Conservation (phyloP, 1,140 invertebrate genomes). For the Periplaneta americana region DNA sequence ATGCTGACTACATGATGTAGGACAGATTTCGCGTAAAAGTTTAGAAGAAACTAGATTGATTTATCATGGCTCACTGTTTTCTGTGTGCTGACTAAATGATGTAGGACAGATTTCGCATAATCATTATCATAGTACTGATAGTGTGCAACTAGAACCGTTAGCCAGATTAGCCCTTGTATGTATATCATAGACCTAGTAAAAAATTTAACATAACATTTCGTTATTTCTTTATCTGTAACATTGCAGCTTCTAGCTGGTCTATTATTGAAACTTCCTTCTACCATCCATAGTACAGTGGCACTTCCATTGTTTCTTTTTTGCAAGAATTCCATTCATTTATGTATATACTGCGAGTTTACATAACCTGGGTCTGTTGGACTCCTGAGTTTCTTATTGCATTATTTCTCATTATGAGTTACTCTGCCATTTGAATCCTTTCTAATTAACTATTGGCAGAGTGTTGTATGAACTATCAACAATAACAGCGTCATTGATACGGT, state of each 20-base stretch:
- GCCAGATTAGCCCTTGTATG: not conserved
- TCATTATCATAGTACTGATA: no score
- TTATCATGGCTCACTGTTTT: no score
- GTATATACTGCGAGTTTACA: not conserved
- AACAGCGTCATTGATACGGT: not conserved
- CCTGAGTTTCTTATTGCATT: not conserved
- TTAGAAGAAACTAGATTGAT: no score
- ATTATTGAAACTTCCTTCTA: not conserved
- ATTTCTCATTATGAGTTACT: not conserved
- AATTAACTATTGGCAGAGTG: not conserved
- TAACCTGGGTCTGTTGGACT: not conserved
- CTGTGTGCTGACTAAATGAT: no score
- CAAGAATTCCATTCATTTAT: not conserved
- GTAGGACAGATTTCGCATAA: no score
- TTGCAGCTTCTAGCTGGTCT: not conserved
- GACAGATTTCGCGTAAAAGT: no score
- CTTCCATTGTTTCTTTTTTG: not conserved
- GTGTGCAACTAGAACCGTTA: no score
- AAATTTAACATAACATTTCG: not conserved
- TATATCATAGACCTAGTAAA: not conserved
- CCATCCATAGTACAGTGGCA: not conserved
- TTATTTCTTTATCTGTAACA: not conserved
- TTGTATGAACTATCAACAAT: not conserved
- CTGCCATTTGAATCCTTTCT: not conserved
- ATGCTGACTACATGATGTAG: no score